Base-by-base conservation (phyloP, 2,113 vertebrate species). In the Eulemur macaco region DNA sequence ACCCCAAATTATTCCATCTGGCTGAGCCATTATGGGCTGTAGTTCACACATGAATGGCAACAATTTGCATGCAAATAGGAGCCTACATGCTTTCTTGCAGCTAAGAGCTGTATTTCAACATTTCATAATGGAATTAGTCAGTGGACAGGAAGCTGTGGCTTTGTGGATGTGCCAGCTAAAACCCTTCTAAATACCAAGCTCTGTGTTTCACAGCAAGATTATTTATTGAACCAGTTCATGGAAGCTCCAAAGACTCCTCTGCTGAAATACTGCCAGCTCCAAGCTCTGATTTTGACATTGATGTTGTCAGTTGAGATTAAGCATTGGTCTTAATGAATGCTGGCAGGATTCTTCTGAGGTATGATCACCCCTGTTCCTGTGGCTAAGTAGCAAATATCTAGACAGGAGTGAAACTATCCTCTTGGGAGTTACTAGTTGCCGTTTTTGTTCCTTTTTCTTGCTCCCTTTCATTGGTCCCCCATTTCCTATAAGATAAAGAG, bases 1-100 rank as follows among this genome's bases (percentile, higher is more conserved):
- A 89, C 98, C 98, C 98, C 98, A 98, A 98, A 98, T 98, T 98
- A 98, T 98, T 98, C 98, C 98, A 98, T 98, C 98, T 99, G 98
- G 98, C 98, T 98, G 98, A 98, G 98, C 98, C 92, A 84, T 96
- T 98, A 98, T 98, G 98, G 98, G 98, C 98, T 98, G 98, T 97
- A 98, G 98, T 98, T 99, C 98, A 98, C 98, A 98, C 98, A 98
- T 98, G 98, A 99, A 98, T 98, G 97, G 98, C 98, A 98, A 95
- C 86, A 91, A 99, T 99, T 98, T 99, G 98, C 98, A 99, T 99
- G 98, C 98, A 99, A 99, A 99, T 98, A 98, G 98, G 98, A 98
- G 98, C 97, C 98, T 98, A 98, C 98, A 98, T 98, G 98, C 98
- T 97, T 98, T 98, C 97, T 98, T 97, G 98, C 97, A 99, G 98